Conservation (phyloP, 2,888 invertebrate genomes). For the Mechanitis mazaeus region DNA sequence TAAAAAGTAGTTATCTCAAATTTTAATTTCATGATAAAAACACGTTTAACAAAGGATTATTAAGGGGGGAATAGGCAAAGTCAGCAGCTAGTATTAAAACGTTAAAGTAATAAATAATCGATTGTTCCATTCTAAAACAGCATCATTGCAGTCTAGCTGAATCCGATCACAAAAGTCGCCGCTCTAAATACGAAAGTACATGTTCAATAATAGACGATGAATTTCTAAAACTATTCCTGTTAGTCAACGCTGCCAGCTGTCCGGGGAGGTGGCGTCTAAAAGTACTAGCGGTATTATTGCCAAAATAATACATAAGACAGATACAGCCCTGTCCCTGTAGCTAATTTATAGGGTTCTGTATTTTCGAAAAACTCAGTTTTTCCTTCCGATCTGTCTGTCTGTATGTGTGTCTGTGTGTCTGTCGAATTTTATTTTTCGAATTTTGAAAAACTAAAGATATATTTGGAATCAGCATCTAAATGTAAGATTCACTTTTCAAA, state of each 20-base stretch:
- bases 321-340: constrained; percentile 34
- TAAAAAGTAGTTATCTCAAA: no score
- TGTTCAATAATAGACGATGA: constrained; percentile 62
- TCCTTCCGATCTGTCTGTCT: no score
- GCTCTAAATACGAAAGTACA: constrained; percentile 53
- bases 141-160: constrained; percentile 17
- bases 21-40: no score
- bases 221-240: constrained; percentile 67
- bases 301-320: constrained; percentile 59
- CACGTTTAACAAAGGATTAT: no score
- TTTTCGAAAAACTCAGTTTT: background rate
- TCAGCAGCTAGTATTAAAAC: no score
- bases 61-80: no score
- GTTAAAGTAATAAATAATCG: background rate
- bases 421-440: no score
- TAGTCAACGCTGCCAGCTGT: constrained; percentile 48
- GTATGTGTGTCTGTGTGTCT: no score
- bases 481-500: no score
- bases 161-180: constrained; percentile 47
- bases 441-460: no score
- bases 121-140: background rate
- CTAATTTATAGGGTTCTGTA: constrained; percentile 36
- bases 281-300: constrained; percentile 63
- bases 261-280: constrained; percentile 45
- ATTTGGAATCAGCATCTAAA: no score